These are phyloP conservation scores for Acronicta psi DNA, from an alignment of 2,888 invertebrate genomes.

Conservation along the genomic window DNA sequence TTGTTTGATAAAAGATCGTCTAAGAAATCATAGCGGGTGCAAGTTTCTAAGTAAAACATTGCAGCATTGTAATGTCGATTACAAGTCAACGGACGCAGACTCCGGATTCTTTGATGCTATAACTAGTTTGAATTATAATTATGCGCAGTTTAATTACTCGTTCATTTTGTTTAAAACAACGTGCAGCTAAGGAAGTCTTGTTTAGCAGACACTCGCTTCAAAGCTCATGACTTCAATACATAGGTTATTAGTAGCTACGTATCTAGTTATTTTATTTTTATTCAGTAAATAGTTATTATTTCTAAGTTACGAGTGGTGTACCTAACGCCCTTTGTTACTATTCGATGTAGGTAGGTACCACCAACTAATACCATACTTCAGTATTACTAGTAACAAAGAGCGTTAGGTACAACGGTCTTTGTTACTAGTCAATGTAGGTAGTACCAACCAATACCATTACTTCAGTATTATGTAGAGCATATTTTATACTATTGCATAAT, in stretches of 20 bases:
- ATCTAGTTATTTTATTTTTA: conserved; percentile 22
- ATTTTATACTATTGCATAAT: conserved; percentile 25
- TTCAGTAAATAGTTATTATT: not conserved
- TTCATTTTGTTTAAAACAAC: conserved; percentile 41
- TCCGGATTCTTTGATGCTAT: conserved; percentile 33
- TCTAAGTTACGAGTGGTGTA: conserved; percentile 2
- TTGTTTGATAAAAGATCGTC: conserved; percentile 5
- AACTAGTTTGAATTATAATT: conserved; percentile 41
- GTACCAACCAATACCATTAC: conserved; percentile 7
- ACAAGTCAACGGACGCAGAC: conserved; percentile 22
- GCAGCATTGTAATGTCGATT: conserved; percentile 36
- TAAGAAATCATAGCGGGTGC: not conserved
- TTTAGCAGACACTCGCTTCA: conserved; percentile 37
- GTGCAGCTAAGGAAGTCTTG: conserved; percentile 31
- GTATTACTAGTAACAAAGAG: no score
- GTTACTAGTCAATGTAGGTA: conserved; percentile 11
- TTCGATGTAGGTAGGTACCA: conserved; percentile 11
- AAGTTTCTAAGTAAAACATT: conserved; percentile 7
- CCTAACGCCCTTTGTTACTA: not conserved
- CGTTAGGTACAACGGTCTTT: not conserved
- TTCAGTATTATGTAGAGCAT: conserved; percentile 21
- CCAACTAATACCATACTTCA: conserved; percentile 12
- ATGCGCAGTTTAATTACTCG: conserved; percentile 35
- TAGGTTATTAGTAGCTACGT: no score
- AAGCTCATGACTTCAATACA: conserved; percentile 36